Evolutionary conservation across 2,113 vertebrate genomes (phyloP), one percentile per base, ranked within the genome.

Genomic region (Ictalurus punctatus): DNA sequence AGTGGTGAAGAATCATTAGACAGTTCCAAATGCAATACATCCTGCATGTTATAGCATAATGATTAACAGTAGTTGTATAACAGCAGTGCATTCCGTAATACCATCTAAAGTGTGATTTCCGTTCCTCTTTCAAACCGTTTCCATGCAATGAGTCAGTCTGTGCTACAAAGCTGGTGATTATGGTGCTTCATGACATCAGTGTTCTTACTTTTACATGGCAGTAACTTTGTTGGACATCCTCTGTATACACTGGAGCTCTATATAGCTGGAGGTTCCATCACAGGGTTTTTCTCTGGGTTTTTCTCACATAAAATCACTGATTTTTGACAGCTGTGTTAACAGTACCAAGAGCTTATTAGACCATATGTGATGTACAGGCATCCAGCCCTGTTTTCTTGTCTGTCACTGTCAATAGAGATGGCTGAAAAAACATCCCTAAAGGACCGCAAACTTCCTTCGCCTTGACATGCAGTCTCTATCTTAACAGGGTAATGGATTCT

Each of bases 291-390:
- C 48, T 69, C 44, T 83, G 61, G 27, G n/a, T 44, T 83, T 87
- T 88, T 59, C 76, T 83, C 44, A 58, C 59, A 73, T 69, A 84
- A 54, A 82, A 87, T 80, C 81, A 87, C 83, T 84, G 67, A 85
- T 59, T 79, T 91, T 65, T 90, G 89, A 90, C 94, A 94, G 93
- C 92, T 95, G 92, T 90, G 89, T 92, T 83, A 93, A 90, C 92
- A 93, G 63, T 67, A 34, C 90, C 86, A 88, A 82, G 21, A 73
- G 86, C 76, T 87, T 69, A 88, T 78, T 65, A 67, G 34, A 92
- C 88, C 86, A 93, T 93, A 86, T 90, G 88, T 65, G 23, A 63
- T 48, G 54, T 63, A 83, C 58, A 89, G 37, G 67, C 79, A 74
- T 61, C 63, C 76, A 59, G 74, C 69, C 37, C 87, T 80, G 13